These are phyloP conservation scores for Platerodrilus igneus DNA, from an alignment of 2,888 invertebrate genomes.

Conservation along the genomic window DNA sequence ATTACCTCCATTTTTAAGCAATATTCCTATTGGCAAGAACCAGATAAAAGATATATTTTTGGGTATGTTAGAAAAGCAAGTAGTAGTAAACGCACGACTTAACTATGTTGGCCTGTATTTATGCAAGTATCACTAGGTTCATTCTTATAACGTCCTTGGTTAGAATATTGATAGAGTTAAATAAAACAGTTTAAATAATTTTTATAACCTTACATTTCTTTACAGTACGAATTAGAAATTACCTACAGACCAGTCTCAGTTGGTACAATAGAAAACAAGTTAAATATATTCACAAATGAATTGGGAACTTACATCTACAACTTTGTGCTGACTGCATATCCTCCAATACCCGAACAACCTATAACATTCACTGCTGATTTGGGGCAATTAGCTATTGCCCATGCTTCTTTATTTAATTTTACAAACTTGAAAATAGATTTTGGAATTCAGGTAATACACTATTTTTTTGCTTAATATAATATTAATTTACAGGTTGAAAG, in stretches of 20 bases:
- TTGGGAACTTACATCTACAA: conserved; percentile 35
- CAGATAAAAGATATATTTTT: no score
- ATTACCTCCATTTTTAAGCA: no score
- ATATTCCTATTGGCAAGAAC: no score
- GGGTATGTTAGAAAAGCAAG: no score
- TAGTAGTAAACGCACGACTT: no score
- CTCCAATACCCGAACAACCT: conserved; percentile 33
- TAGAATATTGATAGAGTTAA: conserved; percentile 2
- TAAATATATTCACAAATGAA: conserved; percentile 30
- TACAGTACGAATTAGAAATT: conserved; percentile 30
- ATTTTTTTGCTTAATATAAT: neutral
- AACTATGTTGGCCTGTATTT: no score
- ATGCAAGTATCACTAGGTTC: no score
- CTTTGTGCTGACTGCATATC: conserved; percentile 32
- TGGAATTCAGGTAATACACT: conserved; percentile 27
- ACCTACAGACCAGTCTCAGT: conserved; percentile 34
- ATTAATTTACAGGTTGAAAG: conserved; percentile 33
- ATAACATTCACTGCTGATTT: conserved; percentile 34
- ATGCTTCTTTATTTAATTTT: conserved; percentile 32
- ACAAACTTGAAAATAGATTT: conserved; percentile 32
- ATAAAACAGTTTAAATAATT: neutral
- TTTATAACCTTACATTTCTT: conserved; percentile 1
- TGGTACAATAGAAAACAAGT: conserved; percentile 20
- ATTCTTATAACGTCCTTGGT: no score
- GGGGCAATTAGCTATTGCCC: conserved; percentile 31